Evolutionary conservation across 2,113 vertebrate genomes (phyloP).

Genomic region (Tupaia tana): DNA sequence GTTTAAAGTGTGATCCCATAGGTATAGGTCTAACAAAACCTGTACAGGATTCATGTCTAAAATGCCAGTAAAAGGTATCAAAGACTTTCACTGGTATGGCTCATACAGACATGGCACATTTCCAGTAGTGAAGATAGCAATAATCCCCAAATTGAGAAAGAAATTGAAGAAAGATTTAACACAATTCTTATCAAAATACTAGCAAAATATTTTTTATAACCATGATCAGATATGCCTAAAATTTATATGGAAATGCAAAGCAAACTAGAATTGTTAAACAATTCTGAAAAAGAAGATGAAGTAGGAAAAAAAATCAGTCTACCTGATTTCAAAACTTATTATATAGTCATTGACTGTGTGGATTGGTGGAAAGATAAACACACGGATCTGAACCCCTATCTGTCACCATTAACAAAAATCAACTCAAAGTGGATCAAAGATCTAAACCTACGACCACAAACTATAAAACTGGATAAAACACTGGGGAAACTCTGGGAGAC

Average conservation of each 20-base stretch:
- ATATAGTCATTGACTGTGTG: not conserved
- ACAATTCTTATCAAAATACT: not conserved
- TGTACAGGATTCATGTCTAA: not conserved
- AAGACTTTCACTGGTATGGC: not conserved
- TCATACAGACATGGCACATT: not conserved
- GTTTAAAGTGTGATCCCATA: no score
- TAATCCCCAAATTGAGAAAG: not conserved
- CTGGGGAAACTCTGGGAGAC: no score
- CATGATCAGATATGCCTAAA: not conserved
- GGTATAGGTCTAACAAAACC: not conserved
- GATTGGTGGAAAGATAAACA: not conserved
- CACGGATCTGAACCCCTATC: not conserved
- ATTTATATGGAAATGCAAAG: not conserved
- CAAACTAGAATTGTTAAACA: not conserved
- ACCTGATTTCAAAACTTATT: not conserved
- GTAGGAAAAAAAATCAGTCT: not conserved
- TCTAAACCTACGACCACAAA: no score
- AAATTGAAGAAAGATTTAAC: not conserved
- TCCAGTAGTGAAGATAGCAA: not conserved
- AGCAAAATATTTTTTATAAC: not conserved
- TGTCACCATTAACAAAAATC: no score
- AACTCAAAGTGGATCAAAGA: no score
- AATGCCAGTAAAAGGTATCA: not conserved
- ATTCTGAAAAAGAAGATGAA: not conserved
- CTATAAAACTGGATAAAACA: no score